Evolutionary conservation across 2,888 invertebrate genomes (phyloP).

Genomic region (Unio delphinus): DNA sequence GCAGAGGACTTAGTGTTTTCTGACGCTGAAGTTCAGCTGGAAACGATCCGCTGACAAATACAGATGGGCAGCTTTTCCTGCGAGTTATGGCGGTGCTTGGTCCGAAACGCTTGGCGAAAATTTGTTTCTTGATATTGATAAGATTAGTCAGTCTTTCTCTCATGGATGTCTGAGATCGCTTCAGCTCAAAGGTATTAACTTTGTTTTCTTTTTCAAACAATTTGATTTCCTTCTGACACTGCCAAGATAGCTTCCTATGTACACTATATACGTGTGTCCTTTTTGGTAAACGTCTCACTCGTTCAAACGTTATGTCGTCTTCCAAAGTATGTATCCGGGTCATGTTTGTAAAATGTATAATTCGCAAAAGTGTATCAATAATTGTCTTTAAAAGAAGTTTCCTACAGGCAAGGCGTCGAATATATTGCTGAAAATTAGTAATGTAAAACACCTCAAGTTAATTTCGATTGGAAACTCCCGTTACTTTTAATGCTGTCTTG

Average conservation of each 20-base stretch:
- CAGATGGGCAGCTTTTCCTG: slow-evolving; percentile 16
- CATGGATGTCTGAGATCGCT: slow-evolving; percentile 37
- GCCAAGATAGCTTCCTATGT: slow-evolving; percentile 46
- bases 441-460: no score
- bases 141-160: slow-evolving; percentile 34
- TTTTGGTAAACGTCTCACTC: slow-evolving; percentile 41
- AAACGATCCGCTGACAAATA: slow-evolving; percentile 1
- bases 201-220: slow-evolving; percentile 41
- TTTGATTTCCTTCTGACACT: slow-evolving; percentile 39
- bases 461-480: no score
- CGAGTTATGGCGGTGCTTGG: slow-evolving; percentile 1
- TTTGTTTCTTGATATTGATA: slow-evolving; percentile 14
- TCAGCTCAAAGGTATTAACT: slow-evolving; percentile 32
- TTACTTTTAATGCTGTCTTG: no score
- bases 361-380: no score
- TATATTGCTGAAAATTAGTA: no score
- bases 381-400: no score
- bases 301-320: slow-evolving; percentile 48
- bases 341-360: slow-evolving; percentile 8
- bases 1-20: no score
- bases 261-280: slow-evolving; percentile 42
- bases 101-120: slow-evolving; percentile 6
- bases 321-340: slow-evolving; percentile 36
- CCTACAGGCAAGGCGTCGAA: no score
- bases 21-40: no score